Evolutionary conservation across 2,113 vertebrate species (phyloP), one percentile per base, ranked within the genome.

Genomic region (Lasiurus borealis): DNA sequence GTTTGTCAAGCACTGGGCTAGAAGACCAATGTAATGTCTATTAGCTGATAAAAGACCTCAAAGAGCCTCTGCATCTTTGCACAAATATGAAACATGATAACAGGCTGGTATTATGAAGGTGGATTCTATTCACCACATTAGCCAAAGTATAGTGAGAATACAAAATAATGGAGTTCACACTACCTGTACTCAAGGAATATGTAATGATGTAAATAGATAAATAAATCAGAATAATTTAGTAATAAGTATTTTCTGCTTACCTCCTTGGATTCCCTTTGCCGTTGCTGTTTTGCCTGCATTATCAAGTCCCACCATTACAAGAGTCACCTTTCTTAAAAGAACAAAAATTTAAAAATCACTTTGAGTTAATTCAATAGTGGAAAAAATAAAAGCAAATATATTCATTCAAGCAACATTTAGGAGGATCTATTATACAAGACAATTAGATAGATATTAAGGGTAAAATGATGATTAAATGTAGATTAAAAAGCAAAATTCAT

Each of bases 271-370:
- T 95, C 99, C 99, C 98, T 99, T 98, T 31, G 99, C 98, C 31
- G 98, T 98, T 82, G 99, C 99, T 0, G 99, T 99, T 98, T 99
- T 99, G 18, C 99, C 99, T 95, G 99, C 99, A 90, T 99, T 99
- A 98, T 99, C 99, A 96, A 99, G 99, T 92, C 99, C 99, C 90
- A 99, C 99, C 99, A 99, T 99, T 95, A 99, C 98, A 96, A 99
- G 97, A 36, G 99, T 99, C 98, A 99, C 99, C 96, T 99, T 99
- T 98, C 99, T 99, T 97, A 97, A 98, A 97, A 97, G 57, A 96
- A 95, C 62, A 97, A 87, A 75, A 87, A 87, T 88, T 21, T 52
- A 34, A 71, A 94, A 10, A 83, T 73, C 13, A 97, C 46, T 96
- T 77, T 97, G 73, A 92, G 73, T 96, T 64, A 64, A 90, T 80